Evolutionary conservation across 2,797 vertebrate genomes (phyloP).

Genomic region (Sebastes oblongus): DNA sequence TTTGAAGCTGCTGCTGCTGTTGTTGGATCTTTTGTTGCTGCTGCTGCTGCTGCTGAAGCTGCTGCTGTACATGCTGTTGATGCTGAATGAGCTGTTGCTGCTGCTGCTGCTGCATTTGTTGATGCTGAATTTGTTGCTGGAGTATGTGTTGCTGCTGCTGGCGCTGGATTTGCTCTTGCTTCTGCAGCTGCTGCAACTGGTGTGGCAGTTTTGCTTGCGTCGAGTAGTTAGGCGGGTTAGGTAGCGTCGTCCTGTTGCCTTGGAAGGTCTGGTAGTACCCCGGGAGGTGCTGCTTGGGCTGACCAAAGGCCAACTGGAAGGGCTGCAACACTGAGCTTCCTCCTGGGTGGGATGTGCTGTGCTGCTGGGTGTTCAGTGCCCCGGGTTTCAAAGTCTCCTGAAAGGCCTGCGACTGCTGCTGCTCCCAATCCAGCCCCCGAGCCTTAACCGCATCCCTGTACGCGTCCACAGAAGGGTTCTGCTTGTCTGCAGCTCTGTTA

Average conservation of each 20-base stretch:
- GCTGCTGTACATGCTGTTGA: constrained; percentile 66
- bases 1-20: constrained; percentile 73
- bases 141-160: constrained; percentile 67
- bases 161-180: constrained; percentile 70
- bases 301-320: constrained; percentile 95
- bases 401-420: constrained; percentile 72
- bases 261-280: constrained; percentile 90
- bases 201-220: constrained; percentile 76
- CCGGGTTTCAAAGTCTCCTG: constrained; percentile 85
- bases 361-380: constrained; percentile 84
- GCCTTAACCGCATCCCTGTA: constrained; percentile 75
- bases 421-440: constrained; percentile 78
- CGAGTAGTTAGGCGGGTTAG: constrained; percentile 85
- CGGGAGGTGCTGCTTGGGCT: constrained; percentile 88
- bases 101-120: constrained; percentile 58
- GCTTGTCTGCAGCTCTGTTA: constrained; percentile 87
- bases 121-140: constrained; percentile 71
- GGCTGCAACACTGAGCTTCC: constrained; percentile 89
- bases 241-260: constrained; percentile 84
- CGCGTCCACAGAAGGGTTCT: constrained; percentile 55
- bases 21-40: constrained; percentile 71
- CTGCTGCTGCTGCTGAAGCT: constrained; percentile 65
- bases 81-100: constrained; percentile 64
- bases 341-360: constrained; percentile 64
- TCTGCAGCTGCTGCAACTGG: constrained; percentile 87